phyloP scores from a whole-genome alignment of 2,113 vertebrate species.

The Sceloporus undulatus region DNA sequence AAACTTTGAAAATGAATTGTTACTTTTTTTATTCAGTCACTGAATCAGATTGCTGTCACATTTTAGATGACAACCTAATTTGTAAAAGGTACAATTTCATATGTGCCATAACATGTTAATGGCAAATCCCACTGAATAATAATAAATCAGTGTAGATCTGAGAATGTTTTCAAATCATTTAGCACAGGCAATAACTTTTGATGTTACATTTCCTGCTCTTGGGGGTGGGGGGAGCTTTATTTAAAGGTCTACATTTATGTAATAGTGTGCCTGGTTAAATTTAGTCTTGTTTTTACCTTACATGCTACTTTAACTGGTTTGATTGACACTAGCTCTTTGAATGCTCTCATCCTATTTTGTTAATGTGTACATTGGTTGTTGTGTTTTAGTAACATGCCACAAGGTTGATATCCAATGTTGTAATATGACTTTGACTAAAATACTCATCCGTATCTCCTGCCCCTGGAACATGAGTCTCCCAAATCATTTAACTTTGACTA shows the following conservation, averaged over 20 bases:
- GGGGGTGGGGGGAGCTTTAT: background rate
- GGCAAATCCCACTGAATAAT: background rate
- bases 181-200: background rate
- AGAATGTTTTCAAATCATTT: background rate
- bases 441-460: background rate
- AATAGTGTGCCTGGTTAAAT: background rate
- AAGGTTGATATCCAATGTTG: background rate
- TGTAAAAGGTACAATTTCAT: background rate
- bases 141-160: background rate
- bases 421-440: background rate
- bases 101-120: background rate
- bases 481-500: too few relatives aligned
- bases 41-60: conserved; percentile 49
- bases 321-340: background rate
- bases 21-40: conserved; percentile 46
- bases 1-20: conserved; percentile 56
- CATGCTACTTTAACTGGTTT: background rate
- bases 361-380: background rate
- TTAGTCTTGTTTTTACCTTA: background rate
- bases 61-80: conserved; percentile 26
- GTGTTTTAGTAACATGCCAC: background rate
- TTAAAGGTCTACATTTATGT: background rate
- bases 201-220: background rate
- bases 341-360: background rate
- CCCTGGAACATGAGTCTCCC: background rate